phyloP scores from a whole-genome alignment of 2,797 vertebrate genomes.

The Neostethus bicornis region DNA sequence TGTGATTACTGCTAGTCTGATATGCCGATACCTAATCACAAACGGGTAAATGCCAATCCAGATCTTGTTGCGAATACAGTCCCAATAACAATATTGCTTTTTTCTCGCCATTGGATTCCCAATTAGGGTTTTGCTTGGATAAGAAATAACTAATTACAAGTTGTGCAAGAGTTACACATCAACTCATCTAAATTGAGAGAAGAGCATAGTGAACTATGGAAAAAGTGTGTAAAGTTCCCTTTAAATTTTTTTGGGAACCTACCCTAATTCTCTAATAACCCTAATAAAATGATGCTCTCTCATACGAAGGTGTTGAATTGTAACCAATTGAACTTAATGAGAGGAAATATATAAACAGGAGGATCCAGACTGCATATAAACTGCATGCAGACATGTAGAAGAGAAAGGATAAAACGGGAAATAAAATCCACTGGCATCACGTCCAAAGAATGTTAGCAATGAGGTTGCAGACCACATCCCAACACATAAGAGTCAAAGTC shows the following conservation, averaged over 20 bases:
- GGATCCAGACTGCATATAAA: constrained; percentile 54
- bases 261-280: constrained; percentile 48
- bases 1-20: constrained; percentile 19
- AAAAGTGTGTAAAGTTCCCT: too few relatives aligned
- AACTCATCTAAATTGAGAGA: too few relatives aligned
- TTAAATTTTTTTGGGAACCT: constrained; percentile 26
- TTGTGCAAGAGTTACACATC: too few relatives aligned
- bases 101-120: constrained; percentile 26
- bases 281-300: constrained; percentile 51
- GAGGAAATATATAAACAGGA: constrained; percentile 25
- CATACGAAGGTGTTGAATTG: constrained; percentile 32
- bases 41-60: constrained; percentile 32
- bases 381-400: constrained; percentile 64
- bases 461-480: constrained; percentile 78
- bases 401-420: constrained; percentile 48
- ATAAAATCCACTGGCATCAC: constrained; percentile 72
- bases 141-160: constrained; percentile 42
- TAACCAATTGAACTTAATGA: constrained; percentile 39
- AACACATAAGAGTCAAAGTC: constrained; percentile 71
- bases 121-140: constrained; percentile 50
- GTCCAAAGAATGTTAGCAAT: constrained; percentile 80
- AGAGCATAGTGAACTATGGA: too few relatives aligned
- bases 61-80: constrained; percentile 48
- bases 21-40: constrained; percentile 36
- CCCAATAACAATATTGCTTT: constrained; percentile 37